Evolutionary conservation across 1,140 invertebrate genomes (phyloP), one percentile per base, ranked within the genome.

Genomic region (Maniola jurtina): DNA sequence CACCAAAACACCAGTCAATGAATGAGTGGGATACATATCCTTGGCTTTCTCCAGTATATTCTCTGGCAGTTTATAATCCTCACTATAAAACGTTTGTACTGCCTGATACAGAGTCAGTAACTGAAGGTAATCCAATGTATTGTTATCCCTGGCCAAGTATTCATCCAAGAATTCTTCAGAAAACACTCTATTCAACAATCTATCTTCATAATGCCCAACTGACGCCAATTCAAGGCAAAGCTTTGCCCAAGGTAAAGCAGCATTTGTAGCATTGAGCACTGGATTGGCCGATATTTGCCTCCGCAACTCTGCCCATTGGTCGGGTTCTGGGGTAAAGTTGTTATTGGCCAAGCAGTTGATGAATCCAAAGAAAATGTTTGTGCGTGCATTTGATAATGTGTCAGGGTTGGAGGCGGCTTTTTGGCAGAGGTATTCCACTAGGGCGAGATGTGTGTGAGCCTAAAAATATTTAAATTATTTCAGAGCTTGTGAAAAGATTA

Each of bases 361-460:
- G 66, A 93, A 89, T 35, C 86, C 83, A 66, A 92, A 89, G 11
- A 92, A 76, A 7, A 77, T 72, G 40, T 83, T 80, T 59, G 81
- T 70, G 11, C 79, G 72, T 5, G 74, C 80, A 35, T 79, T 73
- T 13, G 77, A 61, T 8, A 92, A 72, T 45, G 82, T 68, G 13
- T 69, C 70, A 11, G 88, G 77, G 64, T 92, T 64, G 11, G 89
- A 70, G 2, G 83, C 71, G 0, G 90, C 90, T 69, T 87, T 81
- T 10, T 90, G 73, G 45, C 91, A 88, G 5, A 94, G 72, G 71
- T 93, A 92, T 63, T 94, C 91, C 48, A 94, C 72, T 0, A 94
- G 75, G 0, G 81, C 73, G 48, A 92, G 86, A 69, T 93, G 84
- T 0, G 87, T 89, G 79, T 94, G 92, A 34, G 85, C 80, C 88